phyloP scores from a whole-genome alignment of 2,113 vertebrate species.

The Lanius collurio region DNA sequence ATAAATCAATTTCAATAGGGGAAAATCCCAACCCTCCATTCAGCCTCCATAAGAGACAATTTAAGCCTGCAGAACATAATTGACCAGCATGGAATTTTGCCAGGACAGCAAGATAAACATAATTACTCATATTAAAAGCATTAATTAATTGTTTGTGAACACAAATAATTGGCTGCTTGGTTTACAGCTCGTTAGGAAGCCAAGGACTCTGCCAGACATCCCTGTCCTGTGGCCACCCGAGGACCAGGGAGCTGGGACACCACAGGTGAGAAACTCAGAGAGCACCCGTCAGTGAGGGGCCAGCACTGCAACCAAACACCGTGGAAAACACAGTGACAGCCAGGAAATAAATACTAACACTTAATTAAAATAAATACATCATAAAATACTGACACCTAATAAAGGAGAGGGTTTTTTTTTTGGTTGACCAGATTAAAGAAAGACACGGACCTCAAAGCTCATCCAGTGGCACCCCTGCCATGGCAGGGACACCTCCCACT shows the following conservation, averaged over 20 bases:
- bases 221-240: neutral
- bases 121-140: conserved; percentile 36
- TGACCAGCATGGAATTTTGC: conserved; percentile 22
- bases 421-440: neutral
- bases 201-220: neutral
- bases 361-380: neutral
- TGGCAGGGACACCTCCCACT: neutral
- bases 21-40: neutral
- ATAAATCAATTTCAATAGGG: neutral
- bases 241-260: neutral
- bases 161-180: conserved; percentile 12
- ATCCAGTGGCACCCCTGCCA: neutral
- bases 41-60: neutral
- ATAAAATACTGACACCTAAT: accelerated
- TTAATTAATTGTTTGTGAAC: conserved; percentile 47
- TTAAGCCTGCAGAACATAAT: neutral
- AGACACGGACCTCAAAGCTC: accelerated
- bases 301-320: neutral
- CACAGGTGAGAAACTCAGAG: neutral
- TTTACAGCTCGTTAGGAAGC: neutral
- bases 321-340: accelerated
- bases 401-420: neutral
- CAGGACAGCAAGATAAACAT: conserved; percentile 35
- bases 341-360: too few relatives aligned
- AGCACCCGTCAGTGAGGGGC: neutral